phyloP scores from a whole-genome alignment of 2,888 invertebrate genomes.

The Netelia fuscicornis region DNA sequence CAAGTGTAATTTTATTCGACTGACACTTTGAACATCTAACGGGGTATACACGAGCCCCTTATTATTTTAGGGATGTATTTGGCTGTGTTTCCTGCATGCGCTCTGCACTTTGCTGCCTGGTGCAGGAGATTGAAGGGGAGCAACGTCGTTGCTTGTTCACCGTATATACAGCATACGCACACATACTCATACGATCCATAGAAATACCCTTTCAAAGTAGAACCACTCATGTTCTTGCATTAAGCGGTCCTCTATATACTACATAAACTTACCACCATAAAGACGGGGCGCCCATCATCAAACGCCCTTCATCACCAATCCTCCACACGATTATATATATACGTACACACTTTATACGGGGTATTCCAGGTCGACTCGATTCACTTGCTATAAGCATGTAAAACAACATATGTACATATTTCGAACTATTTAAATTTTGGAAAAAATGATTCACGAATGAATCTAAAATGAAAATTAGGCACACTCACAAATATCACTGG shows the following conservation, averaged over 20 bases:
- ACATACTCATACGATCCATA: slow-evolving; percentile 8
- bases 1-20: slow-evolving; percentile 59
- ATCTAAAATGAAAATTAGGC: too few relatives aligned
- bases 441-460: too few relatives aligned
- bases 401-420: too few relatives aligned
- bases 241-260: slow-evolving; percentile 59
- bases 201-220: slow-evolving; percentile 60
- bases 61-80: slow-evolving; percentile 63
- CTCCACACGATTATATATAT: slow-evolving; percentile 56
- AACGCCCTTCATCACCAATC: slow-evolving; percentile 67
- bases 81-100: slow-evolving; percentile 29
- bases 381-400: too few relatives aligned
- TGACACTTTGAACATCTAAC: slow-evolving; percentile 47
- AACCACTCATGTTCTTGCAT: slow-evolving; percentile 64
- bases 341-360: not conserved
- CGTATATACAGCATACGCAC: slow-evolving; percentile 23
- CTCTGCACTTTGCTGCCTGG: slow-evolving; percentile 58
- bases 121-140: slow-evolving; percentile 19
- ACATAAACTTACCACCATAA: slow-evolving; percentile 50
- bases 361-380: not conserved
- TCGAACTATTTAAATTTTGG: too few relatives aligned
- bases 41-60: slow-evolving; percentile 41
- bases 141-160: slow-evolving; percentile 48
- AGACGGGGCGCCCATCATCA: slow-evolving; percentile 64
- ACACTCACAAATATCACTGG: too few relatives aligned